Percentiles rank a stretch among this genome's conserved stretches.
phyloP scores from a whole-genome alignment of 2,888 invertebrate genomes.

The Cheilosia soror region DNA sequence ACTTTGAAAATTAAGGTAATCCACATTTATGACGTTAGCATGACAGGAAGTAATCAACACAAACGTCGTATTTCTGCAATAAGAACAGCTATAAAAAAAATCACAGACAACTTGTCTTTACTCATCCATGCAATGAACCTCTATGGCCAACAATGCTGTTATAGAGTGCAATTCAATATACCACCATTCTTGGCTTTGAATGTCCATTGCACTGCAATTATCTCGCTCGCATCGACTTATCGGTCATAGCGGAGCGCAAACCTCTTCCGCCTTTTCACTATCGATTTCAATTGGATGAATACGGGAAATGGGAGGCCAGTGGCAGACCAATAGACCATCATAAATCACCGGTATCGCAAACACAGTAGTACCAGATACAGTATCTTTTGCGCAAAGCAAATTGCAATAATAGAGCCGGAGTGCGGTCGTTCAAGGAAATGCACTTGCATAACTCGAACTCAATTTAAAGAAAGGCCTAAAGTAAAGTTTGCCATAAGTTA shows the following conservation, averaged over 20 bases:
- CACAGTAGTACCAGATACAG: slow-evolving; percentile 42
- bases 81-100: no score
- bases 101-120: not conserved
- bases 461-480: slow-evolving; percentile 32
- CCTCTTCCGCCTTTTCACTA: slow-evolving; percentile 43
- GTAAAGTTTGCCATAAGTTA: no score
- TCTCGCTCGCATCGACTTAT: slow-evolving; percentile 27
- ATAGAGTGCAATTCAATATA: not conserved
- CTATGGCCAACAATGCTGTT: not conserved
- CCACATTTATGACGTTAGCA: no score
- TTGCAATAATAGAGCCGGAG: slow-evolving; percentile 16
- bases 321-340: slow-evolving; percentile 50
- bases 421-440: slow-evolving; percentile 8
- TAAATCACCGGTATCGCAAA: slow-evolving; percentile 60
- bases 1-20: no score
- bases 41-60: no score
- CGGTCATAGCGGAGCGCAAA: slow-evolving; percentile 22
- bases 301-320: slow-evolving; percentile 31
- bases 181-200: not conserved
- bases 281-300: slow-evolving; percentile 47
- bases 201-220: not conserved
- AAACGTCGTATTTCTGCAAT: no score
- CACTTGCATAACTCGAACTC: slow-evolving; percentile 52
- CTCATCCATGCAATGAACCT: not conserved
- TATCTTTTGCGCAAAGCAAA: slow-evolving; percentile 25